Base-by-base conservation (phyloP, 2,888 invertebrate species). In the Leucozona laternaria region DNA sequence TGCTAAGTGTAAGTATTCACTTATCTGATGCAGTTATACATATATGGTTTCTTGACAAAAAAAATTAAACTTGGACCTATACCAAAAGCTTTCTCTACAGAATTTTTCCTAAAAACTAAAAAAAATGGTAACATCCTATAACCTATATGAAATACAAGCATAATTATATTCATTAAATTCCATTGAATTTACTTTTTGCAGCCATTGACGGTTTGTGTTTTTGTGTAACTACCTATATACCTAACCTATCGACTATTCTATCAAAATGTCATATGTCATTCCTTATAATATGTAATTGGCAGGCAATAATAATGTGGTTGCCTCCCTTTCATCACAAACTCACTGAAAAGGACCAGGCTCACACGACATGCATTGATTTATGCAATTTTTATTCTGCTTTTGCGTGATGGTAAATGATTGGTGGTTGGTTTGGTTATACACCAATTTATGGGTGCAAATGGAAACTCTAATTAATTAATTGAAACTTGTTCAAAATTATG, bases 301-400 rank as follows among this genome's bases (percentile, higher is more conserved):
- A 60, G 45, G 64, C 45, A 66, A 66, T 48, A 66, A 62, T 25
- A 66, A 34, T 48, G 48, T 48, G 66, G 48, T 66, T 34, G 8
- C 2, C 20, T 15, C 15, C 34, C 37, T 60, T 5, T 28, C 60
- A 43, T 4, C 25, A 62, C 17, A 43, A 64, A 37, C 22, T 64
- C 10, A 17, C 22, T 64, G n/a, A 17, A 43, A 45, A 43, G 28
- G 8, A 15, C 58, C 58, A 40, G 10, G 7, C 60, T 64, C 62
- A 62, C 40, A 25, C 58, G 37, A 60, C 13, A 8, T 22, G 6
- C 58, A 22, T 60, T 37, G 15, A 20, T 37, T 37, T 31, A 31
- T 58, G 34, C 11, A 4, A 22, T 37, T 34, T 20, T 7, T 57
- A 17, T 57, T 57, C 11, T 6, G 0, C 6, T 57, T 15, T 60